Percentiles rank a stretch among this genome's conserved stretches.
Conservation (phyloP, 2,113 vertebrate genomes). For the Psophia crepitans region DNA sequence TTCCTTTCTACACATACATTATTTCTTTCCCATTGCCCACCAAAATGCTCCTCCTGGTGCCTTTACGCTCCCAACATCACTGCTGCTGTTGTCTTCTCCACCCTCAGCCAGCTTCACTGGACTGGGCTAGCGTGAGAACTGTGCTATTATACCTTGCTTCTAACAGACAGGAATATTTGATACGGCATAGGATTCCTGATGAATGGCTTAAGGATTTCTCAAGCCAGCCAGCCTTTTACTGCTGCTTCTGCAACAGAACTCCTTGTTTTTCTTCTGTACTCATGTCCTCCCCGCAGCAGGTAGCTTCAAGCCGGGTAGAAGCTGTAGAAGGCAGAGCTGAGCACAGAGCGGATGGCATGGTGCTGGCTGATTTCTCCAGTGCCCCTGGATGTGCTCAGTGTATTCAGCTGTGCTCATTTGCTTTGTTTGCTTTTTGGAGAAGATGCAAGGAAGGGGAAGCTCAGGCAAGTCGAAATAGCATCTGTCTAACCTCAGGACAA, state of each 20-base stretch:
- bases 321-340: background rate
- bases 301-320: accelerated
- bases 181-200: background rate
- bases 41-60: background rate
- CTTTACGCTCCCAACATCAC: accelerated
- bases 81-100: background rate
- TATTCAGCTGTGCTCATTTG: background rate
- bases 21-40: background rate
- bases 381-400: background rate
- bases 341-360: background rate
- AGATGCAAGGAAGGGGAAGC: background rate
- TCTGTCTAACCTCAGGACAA: background rate
- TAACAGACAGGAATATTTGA: background rate
- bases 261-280: background rate
- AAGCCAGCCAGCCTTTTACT: background rate
- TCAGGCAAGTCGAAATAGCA: background rate
- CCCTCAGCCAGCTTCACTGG: accelerated
- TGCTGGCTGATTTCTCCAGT: background rate
- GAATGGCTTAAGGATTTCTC: background rate
- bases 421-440: background rate
- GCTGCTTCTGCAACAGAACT: background rate
- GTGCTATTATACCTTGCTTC: background rate
- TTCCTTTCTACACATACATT: accelerated
- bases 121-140: background rate
- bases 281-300: background rate